Evolutionary conservation across 2,113 vertebrate species (phyloP).

Genomic region (Oenanthe melanoleuca): DNA sequence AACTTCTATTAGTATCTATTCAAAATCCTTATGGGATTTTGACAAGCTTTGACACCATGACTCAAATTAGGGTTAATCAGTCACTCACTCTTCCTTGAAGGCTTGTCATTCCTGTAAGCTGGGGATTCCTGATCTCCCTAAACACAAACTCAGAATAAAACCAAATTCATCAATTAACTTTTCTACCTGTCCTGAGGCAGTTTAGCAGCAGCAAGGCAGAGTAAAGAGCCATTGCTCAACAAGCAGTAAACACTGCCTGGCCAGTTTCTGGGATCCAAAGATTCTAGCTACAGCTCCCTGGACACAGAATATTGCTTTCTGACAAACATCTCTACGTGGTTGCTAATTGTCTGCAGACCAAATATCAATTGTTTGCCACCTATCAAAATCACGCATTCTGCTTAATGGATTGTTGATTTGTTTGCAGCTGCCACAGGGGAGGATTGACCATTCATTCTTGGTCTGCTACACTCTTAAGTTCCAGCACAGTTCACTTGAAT

Average conservation of each 20-base stretch:
- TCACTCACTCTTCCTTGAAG: not conserved
- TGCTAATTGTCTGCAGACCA: not conserved
- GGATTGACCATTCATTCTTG: not conserved
- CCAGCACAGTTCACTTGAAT: not conserved
- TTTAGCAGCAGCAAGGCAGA: not conserved
- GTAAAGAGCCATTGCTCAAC: not conserved
- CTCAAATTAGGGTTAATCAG: not conserved
- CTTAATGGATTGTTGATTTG: not conserved
- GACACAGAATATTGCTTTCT: not conserved
- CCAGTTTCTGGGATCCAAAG: not conserved
- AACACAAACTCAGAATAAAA: not conserved
- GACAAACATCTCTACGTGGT: not conserved
- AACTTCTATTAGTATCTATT: not conserved
- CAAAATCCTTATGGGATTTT: not conserved
- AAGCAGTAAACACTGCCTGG: not conserved
- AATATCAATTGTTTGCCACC: not conserved
- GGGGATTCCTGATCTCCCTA: not conserved
- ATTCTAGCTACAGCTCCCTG: not conserved
- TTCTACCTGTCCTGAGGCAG: not conserved
- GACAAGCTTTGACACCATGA: not conserved
- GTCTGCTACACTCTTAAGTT: not conserved
- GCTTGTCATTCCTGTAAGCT: not conserved
- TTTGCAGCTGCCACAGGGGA: not conserved
- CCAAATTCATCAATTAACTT: not conserved
- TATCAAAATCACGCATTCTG: not conserved